Conservation (phyloP, 2,113 vertebrate genomes). For the Hypomesus transpacificus region DNA sequence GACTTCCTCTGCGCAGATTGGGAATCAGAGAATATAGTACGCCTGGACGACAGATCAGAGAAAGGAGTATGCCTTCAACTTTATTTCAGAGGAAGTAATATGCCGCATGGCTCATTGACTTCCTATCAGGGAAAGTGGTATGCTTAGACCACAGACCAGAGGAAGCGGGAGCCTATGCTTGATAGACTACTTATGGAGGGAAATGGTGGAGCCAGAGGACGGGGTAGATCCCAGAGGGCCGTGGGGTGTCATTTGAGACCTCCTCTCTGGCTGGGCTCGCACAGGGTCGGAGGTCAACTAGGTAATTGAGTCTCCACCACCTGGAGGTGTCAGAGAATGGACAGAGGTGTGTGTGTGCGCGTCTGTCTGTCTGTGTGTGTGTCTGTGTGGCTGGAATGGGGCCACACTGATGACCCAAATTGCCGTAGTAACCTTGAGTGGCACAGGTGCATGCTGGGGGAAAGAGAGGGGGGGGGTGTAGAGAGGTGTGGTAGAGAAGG, state of each 20-base stretch:
- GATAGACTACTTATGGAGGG: no score
- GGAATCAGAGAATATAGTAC: no score
- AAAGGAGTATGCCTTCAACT: no score
- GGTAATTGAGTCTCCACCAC: constrained; percentile 66
- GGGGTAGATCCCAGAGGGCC: background rate
- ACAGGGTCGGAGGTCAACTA: constrained; percentile 60
- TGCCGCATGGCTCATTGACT: no score
- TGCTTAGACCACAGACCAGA: no score
- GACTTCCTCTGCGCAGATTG: no score
- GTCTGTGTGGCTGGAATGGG: constrained; percentile 50
- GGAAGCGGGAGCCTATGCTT: no score
- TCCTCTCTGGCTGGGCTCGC: constrained; percentile 48
- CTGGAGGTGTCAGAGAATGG: constrained; percentile 63
- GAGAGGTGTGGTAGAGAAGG: constrained; percentile 4
- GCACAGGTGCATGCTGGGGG: constrained; percentile 57
- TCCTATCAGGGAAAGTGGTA: no score
- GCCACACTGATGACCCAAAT: constrained; percentile 64
- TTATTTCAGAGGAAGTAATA: no score
- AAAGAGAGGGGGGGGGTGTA: background rate
- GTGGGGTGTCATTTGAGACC: background rate
- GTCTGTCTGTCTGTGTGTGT: constrained; percentile 28
- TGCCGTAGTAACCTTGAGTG: constrained; percentile 64
- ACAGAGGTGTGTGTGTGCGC: constrained; percentile 30
- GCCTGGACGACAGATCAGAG: no score
- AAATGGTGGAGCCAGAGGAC: background rate